Evolutionary conservation across 2,113 vertebrate species (phyloP).

Genomic region (Dryoscopus gambensis): DNA sequence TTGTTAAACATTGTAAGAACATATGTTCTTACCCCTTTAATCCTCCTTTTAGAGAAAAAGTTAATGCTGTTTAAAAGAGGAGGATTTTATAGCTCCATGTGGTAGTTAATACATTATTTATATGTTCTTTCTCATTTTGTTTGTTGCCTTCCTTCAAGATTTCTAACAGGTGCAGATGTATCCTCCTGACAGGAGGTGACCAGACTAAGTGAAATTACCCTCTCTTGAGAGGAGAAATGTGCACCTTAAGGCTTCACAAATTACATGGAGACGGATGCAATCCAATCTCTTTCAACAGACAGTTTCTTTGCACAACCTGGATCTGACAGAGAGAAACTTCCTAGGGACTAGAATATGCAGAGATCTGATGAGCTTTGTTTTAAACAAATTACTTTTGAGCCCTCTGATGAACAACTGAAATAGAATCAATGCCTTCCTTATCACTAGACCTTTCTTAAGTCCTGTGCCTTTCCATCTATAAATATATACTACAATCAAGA

Average conservation of each 20-base stretch:
- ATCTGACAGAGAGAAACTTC: not conserved
- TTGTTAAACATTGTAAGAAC: rapidly evolving
- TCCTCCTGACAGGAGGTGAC: not conserved
- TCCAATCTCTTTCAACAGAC: not conserved
- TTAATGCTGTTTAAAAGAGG: not conserved
- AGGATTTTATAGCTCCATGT: not conserved
- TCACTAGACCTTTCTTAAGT: not conserved
- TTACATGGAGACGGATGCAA: not conserved
- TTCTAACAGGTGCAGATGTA: not conserved
- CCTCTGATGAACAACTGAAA: not conserved
- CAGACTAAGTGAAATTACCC: not conserved
- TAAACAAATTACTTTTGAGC: not conserved
- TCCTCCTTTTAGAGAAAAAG: not conserved
- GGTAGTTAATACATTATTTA: not conserved
- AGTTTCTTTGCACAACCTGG: not conserved
- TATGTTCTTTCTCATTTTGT: not conserved
- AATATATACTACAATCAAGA: slow-evolving; percentile 20
- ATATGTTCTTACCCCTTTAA: not conserved
- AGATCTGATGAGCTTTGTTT: not conserved
- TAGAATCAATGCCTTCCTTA: not conserved
- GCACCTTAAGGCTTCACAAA: not conserved
- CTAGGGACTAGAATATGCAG: not conserved
- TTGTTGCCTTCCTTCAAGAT: not conserved
- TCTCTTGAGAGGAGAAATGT: not conserved
- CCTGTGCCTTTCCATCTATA: not conserved